These are phyloP conservation scores for Hecatera dysodea DNA, from an alignment of 2,888 invertebrate species.

Conservation along the genomic window DNA sequence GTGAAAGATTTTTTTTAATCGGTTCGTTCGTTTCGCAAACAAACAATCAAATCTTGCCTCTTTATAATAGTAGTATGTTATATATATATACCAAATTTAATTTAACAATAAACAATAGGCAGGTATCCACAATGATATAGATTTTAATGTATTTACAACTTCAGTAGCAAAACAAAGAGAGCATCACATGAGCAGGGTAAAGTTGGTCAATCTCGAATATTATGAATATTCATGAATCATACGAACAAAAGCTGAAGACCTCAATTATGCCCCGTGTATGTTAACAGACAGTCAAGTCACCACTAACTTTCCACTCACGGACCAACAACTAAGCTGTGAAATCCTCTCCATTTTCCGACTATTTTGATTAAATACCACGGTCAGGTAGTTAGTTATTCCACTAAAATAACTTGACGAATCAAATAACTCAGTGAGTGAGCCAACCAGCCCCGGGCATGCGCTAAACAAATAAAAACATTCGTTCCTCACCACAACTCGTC, in stretches of 20 bases:
- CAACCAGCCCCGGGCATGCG: not conserved
- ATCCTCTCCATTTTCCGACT: conserved; percentile 1
- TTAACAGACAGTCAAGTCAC: not conserved
- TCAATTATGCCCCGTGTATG: conserved; percentile 18
- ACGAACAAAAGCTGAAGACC: conserved; percentile 5
- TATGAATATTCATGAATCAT: conserved; percentile 4
- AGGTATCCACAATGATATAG: not conserved
- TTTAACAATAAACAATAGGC: not conserved
- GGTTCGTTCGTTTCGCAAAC: no score
- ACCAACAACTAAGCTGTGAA: conserved; percentile 19
- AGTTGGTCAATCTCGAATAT: conserved; percentile 5
- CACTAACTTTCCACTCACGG: not conserved
- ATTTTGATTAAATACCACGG: conserved; percentile 34
- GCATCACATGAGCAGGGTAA: not conserved
- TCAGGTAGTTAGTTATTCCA: conserved; percentile 22
- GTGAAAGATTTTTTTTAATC: no score
- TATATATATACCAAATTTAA: not conserved
- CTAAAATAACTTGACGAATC: conserved; percentile 31
- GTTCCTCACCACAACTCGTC: not conserved
- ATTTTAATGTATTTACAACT: not conserved
- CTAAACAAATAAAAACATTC: conserved; percentile 23
- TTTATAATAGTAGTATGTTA: no score
- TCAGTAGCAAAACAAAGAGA: not conserved
- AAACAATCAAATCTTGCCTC: no score
- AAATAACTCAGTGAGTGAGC: conserved; percentile 19